Evolutionary conservation across 1,140 invertebrate genomes (phyloP).

Genomic region (Octopus sinensis): DNA sequence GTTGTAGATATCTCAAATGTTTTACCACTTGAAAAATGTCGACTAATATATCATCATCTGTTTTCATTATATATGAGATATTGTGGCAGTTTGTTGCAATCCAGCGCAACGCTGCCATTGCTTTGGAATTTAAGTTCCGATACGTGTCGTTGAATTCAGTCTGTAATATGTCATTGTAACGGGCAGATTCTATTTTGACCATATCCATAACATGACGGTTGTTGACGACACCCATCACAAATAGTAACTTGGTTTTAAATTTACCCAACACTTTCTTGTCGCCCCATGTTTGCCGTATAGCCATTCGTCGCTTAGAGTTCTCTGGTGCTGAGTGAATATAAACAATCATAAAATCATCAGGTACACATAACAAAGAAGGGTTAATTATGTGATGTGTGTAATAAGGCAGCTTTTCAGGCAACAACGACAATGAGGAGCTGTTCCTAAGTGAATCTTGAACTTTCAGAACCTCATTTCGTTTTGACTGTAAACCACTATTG

Average conservation of each 20-base stretch:
- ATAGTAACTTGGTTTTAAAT: conserved; percentile 57
- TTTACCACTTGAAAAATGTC: conserved; percentile 61
- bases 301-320: conserved; percentile 43
- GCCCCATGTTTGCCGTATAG: conserved; percentile 54
- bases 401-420: conserved; percentile 20
- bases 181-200: conserved; percentile 64
- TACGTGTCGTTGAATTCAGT: conserved; percentile 77
- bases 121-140: conserved; percentile 83
- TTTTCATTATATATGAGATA: too few species aligned
- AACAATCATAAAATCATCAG: conserved; percentile 33
- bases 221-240: conserved; percentile 67
- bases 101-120: conserved; percentile 81
- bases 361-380: conserved; percentile 22
- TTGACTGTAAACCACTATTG: not conserved
- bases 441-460: not conserved
- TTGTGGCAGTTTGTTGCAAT: conserved; percentile 65
- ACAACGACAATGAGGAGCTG: not conserved
- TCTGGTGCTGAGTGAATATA: conserved; percentile 48
- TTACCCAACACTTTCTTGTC: conserved; percentile 28
- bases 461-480: not conserved
- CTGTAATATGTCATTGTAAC: conserved; percentile 72
- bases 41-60: conserved; percentile 59
- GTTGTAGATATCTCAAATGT: conserved; percentile 60
- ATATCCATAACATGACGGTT: conserved; percentile 53
- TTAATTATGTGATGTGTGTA: conserved; percentile 37